A percentile compares a stretch with the other conserved stretches of the same genome.
phyloP scores from a whole-genome alignment of 2,797 vertebrate species.

The Enteromius paludinosus region DNA sequence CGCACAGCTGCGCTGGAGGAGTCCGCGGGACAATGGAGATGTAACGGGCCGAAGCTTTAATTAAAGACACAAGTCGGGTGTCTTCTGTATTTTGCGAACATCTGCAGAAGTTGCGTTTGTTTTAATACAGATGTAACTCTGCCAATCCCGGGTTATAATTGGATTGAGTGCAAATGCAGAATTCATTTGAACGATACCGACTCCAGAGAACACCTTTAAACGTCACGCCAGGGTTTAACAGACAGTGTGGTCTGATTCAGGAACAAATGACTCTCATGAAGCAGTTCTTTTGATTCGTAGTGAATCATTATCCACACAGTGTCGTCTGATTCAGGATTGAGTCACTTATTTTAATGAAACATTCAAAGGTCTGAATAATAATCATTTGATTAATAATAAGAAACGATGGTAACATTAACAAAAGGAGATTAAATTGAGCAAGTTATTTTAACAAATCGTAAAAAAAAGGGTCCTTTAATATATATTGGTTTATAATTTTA shows the following conservation, averaged over 20 bases:
- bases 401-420: background rate
- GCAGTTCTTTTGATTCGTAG: background rate
- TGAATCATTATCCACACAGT: background rate
- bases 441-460: background rate
- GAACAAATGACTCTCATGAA: background rate
- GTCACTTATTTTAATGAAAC: background rate
- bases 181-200: background rate
- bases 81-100: constrained; percentile 26
- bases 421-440: background rate
- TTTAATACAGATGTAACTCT: background rate
- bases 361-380: background rate
- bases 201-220: background rate
- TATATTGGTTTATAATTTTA: background rate
- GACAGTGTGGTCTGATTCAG: background rate
- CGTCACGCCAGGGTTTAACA: background rate
- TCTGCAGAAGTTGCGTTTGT: constrained; percentile 22
- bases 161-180: background rate
- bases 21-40: constrained; percentile 30
- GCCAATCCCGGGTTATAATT: background rate
- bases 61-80: constrained; percentile 29
- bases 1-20: constrained; percentile 7
- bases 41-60: constrained; percentile 27
- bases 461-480: background rate
- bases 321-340: background rate
- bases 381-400: background rate